Evolutionary conservation across 2,113 vertebrate genomes (phyloP), one percentile per base, ranked within the genome.

Genomic region (Carollia perspicillata): DNA sequence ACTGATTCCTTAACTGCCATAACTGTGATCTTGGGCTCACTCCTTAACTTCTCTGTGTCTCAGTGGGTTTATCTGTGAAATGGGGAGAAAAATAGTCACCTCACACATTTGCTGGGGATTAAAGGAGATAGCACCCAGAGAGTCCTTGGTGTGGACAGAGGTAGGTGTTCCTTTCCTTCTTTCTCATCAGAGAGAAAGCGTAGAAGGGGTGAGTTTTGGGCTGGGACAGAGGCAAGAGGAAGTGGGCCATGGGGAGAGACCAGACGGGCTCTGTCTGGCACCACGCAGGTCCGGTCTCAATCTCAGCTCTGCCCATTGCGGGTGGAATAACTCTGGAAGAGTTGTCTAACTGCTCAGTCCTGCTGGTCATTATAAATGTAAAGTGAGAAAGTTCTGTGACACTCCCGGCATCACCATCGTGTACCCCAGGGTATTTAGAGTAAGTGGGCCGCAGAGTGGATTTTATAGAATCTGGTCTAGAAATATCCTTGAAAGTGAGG

Each of bases 191-290:
- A 3, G 1, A 0, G 42, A 0, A 44, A 69, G 35, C 2, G 8
- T 42, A 37, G 53, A 26, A 22, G 37, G 40, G 66, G 1, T 4
- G 1, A 8, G 2, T 8, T 0, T 1, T 5, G 26, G 12, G 8
- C 1, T 37, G 18, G 18, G 18, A 10, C 17, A 28, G 79, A n/a
- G 44, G 28, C 0, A 1, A 8, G 30, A 20, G 55, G 26, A 55
- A 35, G 5, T 0, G 0, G 7, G 2, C 5, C 3, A 2, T 3
- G 2, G 49, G 9, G 6, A 35, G 58, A 30, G 35, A 13, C 14
- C 33, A 2, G 11, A 1, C 3, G 6, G 22, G 0, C 20, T 18
- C 51, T 28, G 69, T 18, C 51, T 28, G 69, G 37, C 0, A 1
- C 11, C 11, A 18, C 22, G 1, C 0, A 9, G n/a, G 42, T 18